Evolutionary conservation across 2,113 vertebrate species (phyloP), one percentile per base, ranked within the genome.

Genomic region (Zapus hudsonius): DNA sequence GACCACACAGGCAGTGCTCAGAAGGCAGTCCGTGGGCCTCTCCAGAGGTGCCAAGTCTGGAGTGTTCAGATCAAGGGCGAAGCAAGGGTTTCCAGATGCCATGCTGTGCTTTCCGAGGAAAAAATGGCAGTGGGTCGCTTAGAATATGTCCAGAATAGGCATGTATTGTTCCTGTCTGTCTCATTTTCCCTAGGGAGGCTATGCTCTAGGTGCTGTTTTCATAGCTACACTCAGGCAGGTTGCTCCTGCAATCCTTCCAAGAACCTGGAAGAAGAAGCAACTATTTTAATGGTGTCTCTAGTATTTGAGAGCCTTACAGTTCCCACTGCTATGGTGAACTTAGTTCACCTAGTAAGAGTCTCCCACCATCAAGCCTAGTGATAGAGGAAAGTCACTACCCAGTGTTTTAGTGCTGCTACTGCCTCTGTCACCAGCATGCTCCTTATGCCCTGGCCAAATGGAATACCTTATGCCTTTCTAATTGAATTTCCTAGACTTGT

Each of bases 81-180:
- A 36, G n/a, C 10, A 80, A 57, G 67, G 59, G 16, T 86, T 84
- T 89, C 73, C 87, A 70, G 84, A 86, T 89, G 59, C 9, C 47
- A 15, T n/a, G 27, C 19, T 75, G 11, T 64, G 23, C 23, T 76
- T 42, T 52, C 40, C 20, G 23, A 66, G 59, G 59, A 38, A 73
- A 16, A 89, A 89, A 92, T 73, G 29, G 47, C 47, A 80, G 44
- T 59, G 47, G n/a, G 7, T 79, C 36, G 74, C 40, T 91, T 94
- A 57, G 64, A 64, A 64, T 23, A 19, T 57, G 38, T 92, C 29
- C 38, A 59, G 29, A 88, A 80, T 5, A 55, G 74, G 84, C 83
- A 81, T 66, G 80, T 82, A 47, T 66, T 52, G 20, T 73, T 23
- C 33, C 23, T 87, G 38, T 40, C 27, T 64, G 10, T 17, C 52